Evolutionary conservation across 2,888 invertebrate species (phyloP), one percentile per base, ranked within the genome.

Genomic region (Dugesia japonica): DNA sequence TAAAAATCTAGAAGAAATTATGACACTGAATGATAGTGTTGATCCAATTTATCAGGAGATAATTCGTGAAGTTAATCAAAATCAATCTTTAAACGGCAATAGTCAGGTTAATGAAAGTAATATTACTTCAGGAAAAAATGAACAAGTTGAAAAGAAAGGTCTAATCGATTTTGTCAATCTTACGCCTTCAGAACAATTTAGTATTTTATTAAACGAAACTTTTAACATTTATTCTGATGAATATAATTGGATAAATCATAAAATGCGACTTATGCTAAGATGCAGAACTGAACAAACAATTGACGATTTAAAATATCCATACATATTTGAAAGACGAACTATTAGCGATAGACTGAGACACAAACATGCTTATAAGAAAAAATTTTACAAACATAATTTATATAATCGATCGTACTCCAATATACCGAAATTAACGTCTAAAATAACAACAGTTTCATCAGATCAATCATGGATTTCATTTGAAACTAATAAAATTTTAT

Each of bases 241-340:
- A 56, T 9, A 1, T 23, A 56, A n/a, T 56, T 56, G 56, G 56
- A 56, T 56, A 56, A 56, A 56, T 56, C 56, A 56, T n/a, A 56
- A 56, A 56, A 56, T 56, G 56, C 4, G 56, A 23, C n/a, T 56
- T 4, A 56, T 56, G 56, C 23, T 56, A 13, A 4, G 56, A 56
- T 56, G 56, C 23, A n/a, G 17, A 9, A 56, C 56, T 4, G 56
- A 56, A 13, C 9, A 56, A 56, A 56, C 56, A 13, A 56, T 56
- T 56, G 56, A 56, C 4, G 56, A 56, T 56, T 56, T 56, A 56
- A 56, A 56, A 56, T 56, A n/a, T 56, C 56, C 56, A 20, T 56
- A 56, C 17, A 56, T 56, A 4, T 56, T 56, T 56, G n/a, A n/a
- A 23, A 56, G 17, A 23, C 56, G 56, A 56, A 56, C 20, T 13